Evolutionary conservation across 2,888 invertebrate genomes (phyloP).

Genomic region (Fragum fragum): DNA sequence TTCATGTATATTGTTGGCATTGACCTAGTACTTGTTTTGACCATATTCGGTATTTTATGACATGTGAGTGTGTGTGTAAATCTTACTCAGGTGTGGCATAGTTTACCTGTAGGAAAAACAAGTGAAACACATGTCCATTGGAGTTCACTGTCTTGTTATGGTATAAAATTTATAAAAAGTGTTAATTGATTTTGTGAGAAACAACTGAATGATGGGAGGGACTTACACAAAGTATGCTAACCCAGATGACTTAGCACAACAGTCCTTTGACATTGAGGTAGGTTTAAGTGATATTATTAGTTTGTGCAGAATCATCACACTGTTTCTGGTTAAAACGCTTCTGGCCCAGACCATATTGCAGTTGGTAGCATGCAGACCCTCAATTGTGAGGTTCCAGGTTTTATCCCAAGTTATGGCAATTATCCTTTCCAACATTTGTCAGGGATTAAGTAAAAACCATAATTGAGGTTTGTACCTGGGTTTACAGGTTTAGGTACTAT

Average conservation of each 20-base stretch:
- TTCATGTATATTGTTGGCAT: not conserved
- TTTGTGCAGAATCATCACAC: too few species aligned
- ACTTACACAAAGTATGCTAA: conserved; percentile 3
- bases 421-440: too few species aligned
- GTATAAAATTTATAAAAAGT: not conserved
- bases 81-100: conserved; percentile 7
- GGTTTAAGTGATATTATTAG: not conserved
- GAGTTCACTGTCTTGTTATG: not conserved
- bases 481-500: too few species aligned
- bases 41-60: conserved; percentile 1
- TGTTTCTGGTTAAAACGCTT: too few species aligned
- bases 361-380: too few species aligned
- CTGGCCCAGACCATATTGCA: too few species aligned
- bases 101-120: conserved; percentile 4
- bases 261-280: conserved; percentile 25
- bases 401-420: too few species aligned
- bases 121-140: not conserved
- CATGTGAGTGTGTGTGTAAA: conserved; percentile 1
- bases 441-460: too few species aligned
- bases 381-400: too few species aligned
- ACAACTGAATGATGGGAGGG: not conserved
- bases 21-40: not conserved
- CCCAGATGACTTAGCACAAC: conserved; percentile 4
- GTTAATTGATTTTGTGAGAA: not conserved
- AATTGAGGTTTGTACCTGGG: too few species aligned